These are phyloP conservation scores for Corythoichthys haematopterus DNA, from an alignment of 2,113 vertebrate species.

Conservation along the genomic window DNA sequence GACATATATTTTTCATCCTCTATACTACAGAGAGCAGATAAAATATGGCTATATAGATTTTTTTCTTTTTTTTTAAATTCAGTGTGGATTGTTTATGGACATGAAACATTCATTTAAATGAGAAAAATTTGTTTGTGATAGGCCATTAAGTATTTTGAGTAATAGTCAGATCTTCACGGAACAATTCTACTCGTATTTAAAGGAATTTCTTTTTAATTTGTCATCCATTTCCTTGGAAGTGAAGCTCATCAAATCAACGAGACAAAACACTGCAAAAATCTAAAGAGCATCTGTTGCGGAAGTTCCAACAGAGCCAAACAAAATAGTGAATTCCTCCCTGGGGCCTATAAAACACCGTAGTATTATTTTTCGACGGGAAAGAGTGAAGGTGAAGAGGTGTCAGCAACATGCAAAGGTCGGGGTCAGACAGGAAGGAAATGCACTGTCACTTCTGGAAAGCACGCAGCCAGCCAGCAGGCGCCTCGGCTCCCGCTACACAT, in stretches of 20 bases:
- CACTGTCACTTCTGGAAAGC: slow-evolving; percentile 28
- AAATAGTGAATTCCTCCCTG: not conserved
- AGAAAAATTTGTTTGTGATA: no score
- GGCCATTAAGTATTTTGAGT: not conserved
- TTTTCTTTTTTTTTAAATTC: no score
- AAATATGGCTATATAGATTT: no score
- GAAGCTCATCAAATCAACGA: not conserved
- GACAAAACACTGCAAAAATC: not conserved
- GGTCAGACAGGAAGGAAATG: slow-evolving; percentile 51
- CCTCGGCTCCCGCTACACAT: slow-evolving; percentile 22
- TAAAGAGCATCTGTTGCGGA: not conserved
- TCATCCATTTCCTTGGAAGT: not conserved
- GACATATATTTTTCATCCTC: no score
- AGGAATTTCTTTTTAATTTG: not conserved
- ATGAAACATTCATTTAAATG: no score
- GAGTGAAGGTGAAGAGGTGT: slow-evolving; percentile 19
- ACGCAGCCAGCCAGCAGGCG: slow-evolving; percentile 41
- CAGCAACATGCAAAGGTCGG: slow-evolving; percentile 11
- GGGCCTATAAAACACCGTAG: slow-evolving; percentile 13
- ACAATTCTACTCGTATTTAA: not conserved
- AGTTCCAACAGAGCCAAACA: not conserved
- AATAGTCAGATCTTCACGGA: not conserved
- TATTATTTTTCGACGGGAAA: not conserved
- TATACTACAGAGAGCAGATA: no score
- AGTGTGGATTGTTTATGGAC: no score